A percentile compares a stretch with the other conserved stretches of the same genome.
These are phyloP conservation scores for Petrocephalus zakoni DNA, from an alignment of 2,113 vertebrate species.

Conservation along the genomic window DNA sequence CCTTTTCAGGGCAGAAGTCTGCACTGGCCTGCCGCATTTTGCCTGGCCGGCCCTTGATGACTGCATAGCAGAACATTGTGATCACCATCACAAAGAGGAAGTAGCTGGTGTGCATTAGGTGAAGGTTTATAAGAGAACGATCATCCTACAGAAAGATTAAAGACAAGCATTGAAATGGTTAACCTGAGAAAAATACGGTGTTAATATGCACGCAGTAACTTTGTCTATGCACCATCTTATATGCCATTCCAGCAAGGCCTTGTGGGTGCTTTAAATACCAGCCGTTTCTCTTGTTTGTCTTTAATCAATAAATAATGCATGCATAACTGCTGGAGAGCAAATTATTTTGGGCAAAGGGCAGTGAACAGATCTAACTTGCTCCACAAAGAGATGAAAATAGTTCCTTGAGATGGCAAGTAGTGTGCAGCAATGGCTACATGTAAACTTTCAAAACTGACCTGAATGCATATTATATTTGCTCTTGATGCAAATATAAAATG, in stretches of 20 bases:
- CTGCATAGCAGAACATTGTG: conserved; percentile 98
- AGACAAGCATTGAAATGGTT: not conserved
- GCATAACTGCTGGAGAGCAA: not conserved
- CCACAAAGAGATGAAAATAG: not conserved
- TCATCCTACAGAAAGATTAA: conserved; percentile 73
- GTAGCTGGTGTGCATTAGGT: conserved; percentile 99
- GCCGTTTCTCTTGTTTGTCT: not conserved
- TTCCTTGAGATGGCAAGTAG: not conserved
- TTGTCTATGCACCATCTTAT: not conserved
- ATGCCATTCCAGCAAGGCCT: not conserved
- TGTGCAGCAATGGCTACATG: no score
- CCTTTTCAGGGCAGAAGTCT: conserved; percentile 92
- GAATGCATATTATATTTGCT: not conserved
- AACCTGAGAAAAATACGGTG: not conserved
- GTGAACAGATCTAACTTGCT: not conserved
- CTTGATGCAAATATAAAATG: not conserved
- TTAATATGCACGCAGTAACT: not conserved
- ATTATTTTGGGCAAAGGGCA: not conserved
- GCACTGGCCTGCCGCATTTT: conserved; percentile 84
- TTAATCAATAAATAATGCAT: not conserved
- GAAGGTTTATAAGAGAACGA: conserved; percentile 95
- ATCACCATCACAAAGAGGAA: conserved; percentile 99
- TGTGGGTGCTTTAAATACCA: not conserved
- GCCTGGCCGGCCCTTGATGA: conserved; percentile 92
- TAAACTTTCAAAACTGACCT: not conserved